Evolutionary conservation across 2,888 invertebrate species (phyloP).

Genomic region (Acholoe squamosa): DNA sequence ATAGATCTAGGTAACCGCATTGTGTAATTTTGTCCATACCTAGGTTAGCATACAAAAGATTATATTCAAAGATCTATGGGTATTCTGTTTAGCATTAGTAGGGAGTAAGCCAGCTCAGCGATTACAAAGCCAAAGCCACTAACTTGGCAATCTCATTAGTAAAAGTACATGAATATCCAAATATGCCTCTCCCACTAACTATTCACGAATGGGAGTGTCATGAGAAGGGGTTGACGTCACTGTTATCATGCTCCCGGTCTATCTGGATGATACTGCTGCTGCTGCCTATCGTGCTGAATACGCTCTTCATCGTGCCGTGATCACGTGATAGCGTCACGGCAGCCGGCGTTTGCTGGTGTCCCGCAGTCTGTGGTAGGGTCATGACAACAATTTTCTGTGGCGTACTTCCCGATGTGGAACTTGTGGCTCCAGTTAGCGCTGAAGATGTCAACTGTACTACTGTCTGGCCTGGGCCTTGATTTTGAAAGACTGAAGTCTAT

Average conservation of each 20-base stretch:
- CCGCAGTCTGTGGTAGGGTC: constrained; percentile 71
- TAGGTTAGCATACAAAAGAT: too few relatives aligned
- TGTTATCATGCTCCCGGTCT: not conserved
- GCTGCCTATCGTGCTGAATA: constrained; percentile 68
- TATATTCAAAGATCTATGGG: too few relatives aligned
- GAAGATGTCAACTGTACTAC: constrained; percentile 66
- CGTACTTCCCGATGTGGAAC: constrained; percentile 23
- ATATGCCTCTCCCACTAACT: too few relatives aligned
- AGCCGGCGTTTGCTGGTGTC: constrained; percentile 48
- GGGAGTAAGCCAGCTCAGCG: too few relatives aligned
- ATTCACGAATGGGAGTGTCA: too few relatives aligned
- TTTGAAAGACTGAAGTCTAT: constrained; percentile 51
- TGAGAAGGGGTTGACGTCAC: not conserved
- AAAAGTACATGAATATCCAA: too few relatives aligned
- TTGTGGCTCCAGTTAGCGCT: not conserved
- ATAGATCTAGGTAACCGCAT: too few relatives aligned
- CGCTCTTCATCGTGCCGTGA: constrained; percentile 73
- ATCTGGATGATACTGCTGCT: not conserved
- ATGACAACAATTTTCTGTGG: constrained; percentile 76
- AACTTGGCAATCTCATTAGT: too few relatives aligned
- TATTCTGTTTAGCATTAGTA: too few relatives aligned
- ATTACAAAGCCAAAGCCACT: too few relatives aligned
- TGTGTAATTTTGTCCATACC: too few relatives aligned
- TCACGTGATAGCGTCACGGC: constrained; percentile 61
- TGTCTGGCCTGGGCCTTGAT: constrained; percentile 42